Evolutionary conservation across 2,888 invertebrate genomes (phyloP), one percentile per base, ranked within the genome.

Genomic region (Platycheirus albimanus): DNA sequence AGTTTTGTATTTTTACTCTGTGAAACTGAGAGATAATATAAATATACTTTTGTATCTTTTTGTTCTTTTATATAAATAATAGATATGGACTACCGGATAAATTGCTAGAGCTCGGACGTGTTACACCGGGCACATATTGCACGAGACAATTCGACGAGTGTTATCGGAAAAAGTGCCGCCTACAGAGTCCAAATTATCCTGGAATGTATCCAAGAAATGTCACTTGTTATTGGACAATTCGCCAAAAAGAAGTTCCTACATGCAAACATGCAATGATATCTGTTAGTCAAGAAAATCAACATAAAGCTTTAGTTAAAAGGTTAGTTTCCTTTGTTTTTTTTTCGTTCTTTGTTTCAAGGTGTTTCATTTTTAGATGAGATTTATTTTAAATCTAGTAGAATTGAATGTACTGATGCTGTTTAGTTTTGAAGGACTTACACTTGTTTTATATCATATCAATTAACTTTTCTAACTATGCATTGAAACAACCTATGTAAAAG

Each of bases 221-320:
- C 20, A 96, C 97, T 78, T 98, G 98, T 91, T 95, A 96, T 90
- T 96, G 97, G 93, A 96, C 96, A 85, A 92, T 97, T 85, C 93
- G 96, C 41, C 96, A 97, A 91, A 95, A 96, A 89, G 94, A 94
- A 88, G 95, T 96, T 84, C 96, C 97, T 11, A 96, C 95, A 49
- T 97, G 97, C 91, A 97, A 97, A 89, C 96, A 96, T 91, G 97
- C 97, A 38, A 96, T 97, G 95, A 95, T 97, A 86, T 95, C 96
- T 15, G 95, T 97, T 76, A 93, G 94, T 61, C 96, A 96, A 89
- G 94, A 95, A 87, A 94, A 94, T 93, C 92, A 94, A 93, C 86
- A 93, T 92, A 92, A 90, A 87, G 88, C 90, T 51, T 86, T 91
- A 83, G 89, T 90, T 24, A 90, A 89, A 85, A 89, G 90, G 89